Evolutionary conservation across 2,888 invertebrate genomes (phyloP), one percentile per base, ranked within the genome.

Genomic region (Chymomyza amoena): DNA sequence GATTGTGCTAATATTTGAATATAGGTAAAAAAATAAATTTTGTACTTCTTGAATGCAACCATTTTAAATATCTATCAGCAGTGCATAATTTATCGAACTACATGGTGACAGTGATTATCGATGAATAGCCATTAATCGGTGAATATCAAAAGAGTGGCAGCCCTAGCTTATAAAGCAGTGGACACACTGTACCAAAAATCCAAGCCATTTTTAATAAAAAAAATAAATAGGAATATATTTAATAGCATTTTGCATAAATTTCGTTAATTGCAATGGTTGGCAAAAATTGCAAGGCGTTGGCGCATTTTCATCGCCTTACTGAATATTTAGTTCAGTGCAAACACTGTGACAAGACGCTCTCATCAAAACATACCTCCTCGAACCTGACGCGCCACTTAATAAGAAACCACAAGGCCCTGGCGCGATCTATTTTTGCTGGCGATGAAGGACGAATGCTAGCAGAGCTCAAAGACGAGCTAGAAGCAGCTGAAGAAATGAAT

Each of bases 281-380:
- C 60, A 76, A 81, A 59, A 89, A 88, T 62, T 82, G 80, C 50
- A 89, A 86, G 69, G 82, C 89, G 6, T 73, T 89, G 65, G 70
- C 80, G 28, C 89, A 88, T 60, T 88, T 88, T 64, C 85, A 88
- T 54, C 81, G 84, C 5, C 60, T 85, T 1, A 79, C 83, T 6
- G 87, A 87, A 61, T 85, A 85, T 67, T 75, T 85, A 61, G 84
- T 85, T 62, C 83, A 84, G 72, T 85, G 84, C 69, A 85, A 85
- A 39, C 87, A 85, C 62, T 85, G 84, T 13, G 87, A 81, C 66
- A 85, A 87, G 56, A 85, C 87, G 10, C 81, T 85, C 4, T 87
- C 84, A 50, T 87, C 84, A 7, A 85, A 85, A 68, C 87, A 85
- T 56, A 87, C 84, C 3, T 85, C 86, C 13, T 87, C 87, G 52